These are phyloP conservation scores for Dendrolimus houi DNA, from an alignment of 2,888 invertebrate genomes.

Conservation along the genomic window DNA sequence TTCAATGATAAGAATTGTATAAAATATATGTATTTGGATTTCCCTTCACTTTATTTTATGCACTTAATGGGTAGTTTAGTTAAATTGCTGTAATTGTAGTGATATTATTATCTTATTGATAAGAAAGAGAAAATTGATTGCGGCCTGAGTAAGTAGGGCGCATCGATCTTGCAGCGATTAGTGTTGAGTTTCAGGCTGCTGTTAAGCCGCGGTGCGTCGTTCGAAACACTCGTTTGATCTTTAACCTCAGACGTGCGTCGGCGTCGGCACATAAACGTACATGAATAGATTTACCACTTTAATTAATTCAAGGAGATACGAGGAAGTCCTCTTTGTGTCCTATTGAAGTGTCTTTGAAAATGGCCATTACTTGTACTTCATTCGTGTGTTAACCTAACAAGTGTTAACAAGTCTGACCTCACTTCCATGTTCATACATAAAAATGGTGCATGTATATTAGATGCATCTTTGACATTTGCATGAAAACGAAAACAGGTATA, in stretches of 20 bases:
- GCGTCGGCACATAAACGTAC: conserved; percentile 1
- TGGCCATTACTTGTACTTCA: not conserved
- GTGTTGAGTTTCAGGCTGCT: too few relatives aligned
- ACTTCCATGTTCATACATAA: conserved; percentile 11
- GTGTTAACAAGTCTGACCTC: conserved; percentile 13
- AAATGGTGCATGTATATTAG: conserved; percentile 3
- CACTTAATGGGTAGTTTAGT: too few relatives aligned
- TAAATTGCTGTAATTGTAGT: too few relatives aligned
- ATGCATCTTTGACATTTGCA: conserved; percentile 14
- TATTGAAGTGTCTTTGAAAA: not conserved
- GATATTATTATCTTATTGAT: too few relatives aligned
- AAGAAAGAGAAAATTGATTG: not conserved
- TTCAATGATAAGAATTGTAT: too few relatives aligned
- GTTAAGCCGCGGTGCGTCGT: too few relatives aligned
- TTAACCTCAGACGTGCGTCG: conserved; percentile 23
- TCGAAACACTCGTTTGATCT: conserved; percentile 34
- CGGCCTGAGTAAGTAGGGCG: not conserved
- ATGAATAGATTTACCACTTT: not conserved
- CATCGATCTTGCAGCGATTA: too few relatives aligned
- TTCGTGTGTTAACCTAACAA: conserved; percentile 1
- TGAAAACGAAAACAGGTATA: conserved; percentile 12
- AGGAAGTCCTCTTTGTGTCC: not conserved
- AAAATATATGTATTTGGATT: too few relatives aligned
- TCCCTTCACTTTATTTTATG: too few relatives aligned
- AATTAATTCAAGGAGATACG: not conserved